Conservation (phyloP, 2,113 vertebrate genomes). For the chimpanzee (Pan troglodytes) region NHGRI_mPanTro3-v2.1_pri NC_072411.2:106364001-106364500, state of each 20-base stretch:
- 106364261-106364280: not conserved
- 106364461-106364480: constrained; percentile 43
- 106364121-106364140: constrained; percentile 22
- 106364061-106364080: not conserved
- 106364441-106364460: constrained; percentile 53
- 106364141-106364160: constrained; percentile 47
- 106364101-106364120: constrained; percentile 25
- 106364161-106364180: constrained; percentile 47
- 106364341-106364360: constrained; percentile 10
- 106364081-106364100: not conserved
- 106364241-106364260: constrained; percentile 28
- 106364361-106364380: constrained; percentile 47
- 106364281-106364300: constrained; percentile 1
- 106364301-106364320: constrained; percentile 59
- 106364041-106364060: constrained; percentile 25
- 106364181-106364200: constrained; percentile 68
- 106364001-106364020: not conserved
- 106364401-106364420: constrained; percentile 47
- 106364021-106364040: constrained; percentile 59
- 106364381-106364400: constrained; percentile 55
- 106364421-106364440: constrained; percentile 68
- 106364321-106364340: constrained; percentile 50
- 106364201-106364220: not conserved
- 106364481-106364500: constrained; percentile 62
- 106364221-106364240: constrained; percentile 23